Conservation (phyloP, 35 echinoderm and acorn worm genomes). For the Amphiura filiformis region DNA sequence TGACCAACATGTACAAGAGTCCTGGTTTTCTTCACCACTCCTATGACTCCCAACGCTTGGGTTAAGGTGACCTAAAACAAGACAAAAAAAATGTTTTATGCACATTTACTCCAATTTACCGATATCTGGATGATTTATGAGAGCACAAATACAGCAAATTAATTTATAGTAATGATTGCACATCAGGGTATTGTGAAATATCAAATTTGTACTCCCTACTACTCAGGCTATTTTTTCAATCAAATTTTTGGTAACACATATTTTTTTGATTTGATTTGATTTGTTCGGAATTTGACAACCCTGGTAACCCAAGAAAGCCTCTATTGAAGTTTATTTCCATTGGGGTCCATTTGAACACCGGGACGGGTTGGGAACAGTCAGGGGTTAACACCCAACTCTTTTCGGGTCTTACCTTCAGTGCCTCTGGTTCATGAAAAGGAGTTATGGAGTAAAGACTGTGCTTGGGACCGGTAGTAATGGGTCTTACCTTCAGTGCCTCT, state of each 20-base stretch:
- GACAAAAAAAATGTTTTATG: background rate
- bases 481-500: background rate
- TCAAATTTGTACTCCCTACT: too few relatives aligned
- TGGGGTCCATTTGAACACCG: too few relatives aligned
- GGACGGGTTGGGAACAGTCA: too few relatives aligned
- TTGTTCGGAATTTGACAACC: too few relatives aligned
- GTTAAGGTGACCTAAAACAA: conserved; percentile 33
- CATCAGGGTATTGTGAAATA: background rate
- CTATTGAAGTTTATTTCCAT: too few relatives aligned
- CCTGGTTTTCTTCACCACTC: conserved; percentile 56
- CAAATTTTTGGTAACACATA: too few relatives aligned
- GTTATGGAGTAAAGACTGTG: background rate
- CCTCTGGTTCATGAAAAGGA: too few relatives aligned
- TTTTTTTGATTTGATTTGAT: too few relatives aligned
- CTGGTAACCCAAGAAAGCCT: too few relatives aligned
- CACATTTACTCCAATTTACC: background rate
- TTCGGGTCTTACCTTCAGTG: too few relatives aligned
- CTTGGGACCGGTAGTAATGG: background rate
- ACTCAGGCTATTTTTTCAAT: too few relatives aligned
- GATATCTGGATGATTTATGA: background rate
- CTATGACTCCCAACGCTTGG: conserved; percentile 45
- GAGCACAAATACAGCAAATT: background rate
- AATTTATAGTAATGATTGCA: background rate
- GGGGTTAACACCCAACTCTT: too few relatives aligned
- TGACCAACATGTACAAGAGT: conserved; percentile 56